Evolutionary conservation across 2,113 vertebrate species (phyloP).

Genomic region (Hassar affinis): DNA sequence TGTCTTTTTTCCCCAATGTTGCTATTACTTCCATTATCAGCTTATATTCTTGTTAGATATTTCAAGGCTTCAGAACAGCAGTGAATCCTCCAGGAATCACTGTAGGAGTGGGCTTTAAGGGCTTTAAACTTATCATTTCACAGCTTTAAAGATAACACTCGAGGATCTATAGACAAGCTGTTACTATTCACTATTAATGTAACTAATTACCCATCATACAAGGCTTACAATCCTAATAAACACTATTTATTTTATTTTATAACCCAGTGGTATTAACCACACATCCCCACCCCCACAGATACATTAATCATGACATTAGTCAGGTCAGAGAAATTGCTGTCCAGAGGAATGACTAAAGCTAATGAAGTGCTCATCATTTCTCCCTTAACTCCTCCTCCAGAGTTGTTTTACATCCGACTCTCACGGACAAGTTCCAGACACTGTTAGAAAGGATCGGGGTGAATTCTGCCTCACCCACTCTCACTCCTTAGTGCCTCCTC

Average conservation of each 20-base stretch:
- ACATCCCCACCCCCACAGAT: background rate
- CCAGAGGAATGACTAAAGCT: slow-evolving; percentile 62
- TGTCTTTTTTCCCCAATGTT: background rate
- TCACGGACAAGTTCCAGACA: slow-evolving; percentile 75
- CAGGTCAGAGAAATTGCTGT: slow-evolving; percentile 59
- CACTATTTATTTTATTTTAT: background rate
- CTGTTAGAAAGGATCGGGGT: slow-evolving; percentile 77
- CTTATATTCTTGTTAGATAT: background rate
- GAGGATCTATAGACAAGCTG: background rate
- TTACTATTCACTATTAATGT: background rate
- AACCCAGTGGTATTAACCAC: background rate
- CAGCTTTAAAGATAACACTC: background rate
- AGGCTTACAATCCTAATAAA: background rate
- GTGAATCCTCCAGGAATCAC: background rate
- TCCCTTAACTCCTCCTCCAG: slow-evolving; percentile 80
- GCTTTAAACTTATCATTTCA: background rate
- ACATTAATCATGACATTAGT: slow-evolving; percentile 51
- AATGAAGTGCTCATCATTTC: slow-evolving; percentile 69
- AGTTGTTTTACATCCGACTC: slow-evolving; percentile 84
- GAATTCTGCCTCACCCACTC: slow-evolving; percentile 67
- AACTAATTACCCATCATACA: background rate
- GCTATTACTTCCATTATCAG: background rate
- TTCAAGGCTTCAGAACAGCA: background rate
- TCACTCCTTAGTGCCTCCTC: slow-evolving; percentile 34
- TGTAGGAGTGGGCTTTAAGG: background rate